Conservation (phyloP, 2,888 invertebrate species). For the Sphecodes monilicornis region DNA sequence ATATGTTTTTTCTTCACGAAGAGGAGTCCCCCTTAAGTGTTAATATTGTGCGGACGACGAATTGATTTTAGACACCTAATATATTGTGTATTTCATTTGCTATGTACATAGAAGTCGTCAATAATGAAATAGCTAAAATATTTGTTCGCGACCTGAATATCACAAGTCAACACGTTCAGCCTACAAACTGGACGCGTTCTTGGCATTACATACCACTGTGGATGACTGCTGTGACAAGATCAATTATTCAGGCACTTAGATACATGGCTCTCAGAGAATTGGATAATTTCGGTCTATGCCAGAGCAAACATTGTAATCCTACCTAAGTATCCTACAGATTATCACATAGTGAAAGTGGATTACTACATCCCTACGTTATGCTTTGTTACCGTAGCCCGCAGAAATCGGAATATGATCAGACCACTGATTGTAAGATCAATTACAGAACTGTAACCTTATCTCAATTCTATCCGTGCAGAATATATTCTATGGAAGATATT, state of each 20-base stretch:
- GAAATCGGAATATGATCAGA: background rate
- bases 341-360: background rate
- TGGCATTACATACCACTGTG: constrained; percentile 15
- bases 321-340: constrained; percentile 9
- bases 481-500: background rate
- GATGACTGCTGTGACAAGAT: constrained; percentile 40
- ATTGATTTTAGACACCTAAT: background rate
- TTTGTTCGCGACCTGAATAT: constrained; percentile 38
- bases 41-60: background rate
- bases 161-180: constrained; percentile 24
- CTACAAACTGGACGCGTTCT: constrained; percentile 40
- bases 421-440: background rate
- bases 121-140: background rate
- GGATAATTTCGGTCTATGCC: constrained; percentile 20
- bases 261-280: constrained; percentile 12
- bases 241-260: constrained; percentile 46
- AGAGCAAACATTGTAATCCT: constrained; percentile 2
- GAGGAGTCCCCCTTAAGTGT: no score
- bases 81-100: background rate
- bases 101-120: background rate
- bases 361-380: background rate
- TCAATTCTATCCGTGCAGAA: background rate
- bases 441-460: background rate
- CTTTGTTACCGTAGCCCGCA: background rate
- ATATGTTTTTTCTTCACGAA: no score